phyloP scores from a whole-genome alignment of 2,888 invertebrate species.

The Hyposoter dolosus region DNA sequence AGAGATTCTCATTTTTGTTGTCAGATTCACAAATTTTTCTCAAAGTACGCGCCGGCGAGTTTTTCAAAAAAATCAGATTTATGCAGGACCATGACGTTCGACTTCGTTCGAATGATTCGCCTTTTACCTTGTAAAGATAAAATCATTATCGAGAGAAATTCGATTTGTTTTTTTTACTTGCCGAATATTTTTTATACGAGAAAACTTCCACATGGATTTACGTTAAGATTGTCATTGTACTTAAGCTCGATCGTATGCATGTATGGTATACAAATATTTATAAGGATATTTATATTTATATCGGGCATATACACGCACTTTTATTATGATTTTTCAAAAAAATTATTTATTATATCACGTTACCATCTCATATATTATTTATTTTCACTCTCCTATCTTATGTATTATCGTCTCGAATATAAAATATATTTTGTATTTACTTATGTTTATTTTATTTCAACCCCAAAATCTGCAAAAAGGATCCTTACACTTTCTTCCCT shows the following conservation, averaged over 20 bases:
- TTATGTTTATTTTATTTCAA: slow-evolving; percentile 3
- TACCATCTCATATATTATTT: slow-evolving; percentile 83
- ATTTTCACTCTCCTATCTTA: slow-evolving; percentile 80
- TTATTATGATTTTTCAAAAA: slow-evolving; percentile 62
- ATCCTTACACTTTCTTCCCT: not conserved
- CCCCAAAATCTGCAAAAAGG: not conserved
- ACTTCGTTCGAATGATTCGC: slow-evolving; percentile 33
- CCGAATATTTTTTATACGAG: not conserved
- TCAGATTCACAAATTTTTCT: too few species aligned
- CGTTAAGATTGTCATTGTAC: slow-evolving; percentile 53
- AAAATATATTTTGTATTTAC: slow-evolving; percentile 77
- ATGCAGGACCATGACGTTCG: slow-evolving; percentile 40
- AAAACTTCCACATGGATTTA: slow-evolving; percentile 23
- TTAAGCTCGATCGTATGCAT: slow-evolving; percentile 69
- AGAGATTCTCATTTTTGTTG: too few species aligned
- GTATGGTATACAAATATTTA: slow-evolving; percentile 66
- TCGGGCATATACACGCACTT: slow-evolving; percentile 77
- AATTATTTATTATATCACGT: slow-evolving; percentile 83
- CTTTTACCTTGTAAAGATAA: slow-evolving; percentile 49
- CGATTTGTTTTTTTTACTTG: slow-evolving; percentile 2
- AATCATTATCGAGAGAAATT: slow-evolving; percentile 25
- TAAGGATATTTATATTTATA: slow-evolving; percentile 76
- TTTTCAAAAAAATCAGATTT: slow-evolving; percentile 24
- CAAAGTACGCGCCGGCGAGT: too few species aligned
- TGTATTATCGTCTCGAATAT: slow-evolving; percentile 80